Conservation (phyloP, 2,797 vertebrate genomes). For the Falco berigora region DNA sequence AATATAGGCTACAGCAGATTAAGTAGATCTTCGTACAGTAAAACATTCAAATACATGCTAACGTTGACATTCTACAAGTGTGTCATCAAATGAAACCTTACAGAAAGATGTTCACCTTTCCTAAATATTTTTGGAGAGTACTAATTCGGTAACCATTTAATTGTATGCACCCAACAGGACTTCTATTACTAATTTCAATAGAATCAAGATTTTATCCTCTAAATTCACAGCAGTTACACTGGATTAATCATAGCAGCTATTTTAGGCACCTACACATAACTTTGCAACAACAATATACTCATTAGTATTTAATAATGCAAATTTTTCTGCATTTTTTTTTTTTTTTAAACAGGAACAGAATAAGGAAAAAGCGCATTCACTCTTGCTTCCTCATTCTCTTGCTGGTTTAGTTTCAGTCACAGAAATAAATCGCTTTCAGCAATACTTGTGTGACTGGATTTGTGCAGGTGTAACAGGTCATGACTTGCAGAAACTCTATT, state of each 20-base stretch:
- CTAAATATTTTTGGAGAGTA: background rate
- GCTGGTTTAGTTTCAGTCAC: background rate
- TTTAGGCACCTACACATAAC: background rate
- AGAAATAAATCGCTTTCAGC: background rate
- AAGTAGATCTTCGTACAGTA: background rate
- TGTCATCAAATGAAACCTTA: background rate
- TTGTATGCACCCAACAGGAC: background rate
- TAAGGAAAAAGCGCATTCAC: background rate
- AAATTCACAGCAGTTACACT: background rate
- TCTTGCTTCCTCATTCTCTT: background rate
- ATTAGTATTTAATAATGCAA: background rate
- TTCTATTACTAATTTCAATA: background rate
- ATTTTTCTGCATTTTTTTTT: background rate
- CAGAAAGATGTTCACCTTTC: background rate
- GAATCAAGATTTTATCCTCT: background rate
- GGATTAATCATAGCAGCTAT: background rate
- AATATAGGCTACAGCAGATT: background rate
- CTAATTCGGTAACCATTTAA: background rate
- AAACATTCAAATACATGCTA: background rate
- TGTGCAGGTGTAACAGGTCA: background rate
- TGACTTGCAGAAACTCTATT: background rate
- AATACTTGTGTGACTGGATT: background rate
- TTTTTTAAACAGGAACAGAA: background rate
- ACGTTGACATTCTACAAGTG: background rate
- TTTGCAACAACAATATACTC: background rate